phyloP scores from a whole-genome alignment of 2,888 invertebrate species.

The Bibio marci region DNA sequence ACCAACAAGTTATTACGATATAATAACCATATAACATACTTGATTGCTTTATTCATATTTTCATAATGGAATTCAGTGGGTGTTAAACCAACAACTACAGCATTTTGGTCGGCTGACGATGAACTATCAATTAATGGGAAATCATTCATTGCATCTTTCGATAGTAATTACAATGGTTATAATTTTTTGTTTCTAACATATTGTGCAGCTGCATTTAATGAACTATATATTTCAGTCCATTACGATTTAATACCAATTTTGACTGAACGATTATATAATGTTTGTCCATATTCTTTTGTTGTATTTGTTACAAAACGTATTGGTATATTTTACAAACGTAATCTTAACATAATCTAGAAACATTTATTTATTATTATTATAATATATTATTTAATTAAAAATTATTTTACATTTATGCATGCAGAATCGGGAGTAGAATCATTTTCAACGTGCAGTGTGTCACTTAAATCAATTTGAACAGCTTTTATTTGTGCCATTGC shows the following conservation, averaged over 20 bases:
- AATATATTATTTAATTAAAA: too few species aligned
- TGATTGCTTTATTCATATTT: conserved; percentile 53
- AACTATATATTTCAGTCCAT: conserved; percentile 55
- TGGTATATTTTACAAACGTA: conserved; percentile 35
- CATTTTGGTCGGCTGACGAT: too few species aligned
- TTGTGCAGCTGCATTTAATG: conserved; percentile 49
- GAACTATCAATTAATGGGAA: conserved; percentile 38
- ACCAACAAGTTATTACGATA: too few species aligned
- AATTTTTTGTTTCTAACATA: conserved; percentile 37
- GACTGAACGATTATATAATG: conserved; percentile 40
- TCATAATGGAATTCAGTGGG: conserved; percentile 60
- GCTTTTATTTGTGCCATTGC: conserved; percentile 22
- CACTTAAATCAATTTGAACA: conserved; percentile 63
- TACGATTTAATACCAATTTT: conserved; percentile 50
- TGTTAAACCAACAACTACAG: conserved; percentile 64
- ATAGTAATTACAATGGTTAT: conserved; percentile 53
- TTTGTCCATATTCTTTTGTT: conserved; percentile 56
- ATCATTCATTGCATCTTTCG: conserved; percentile 56
- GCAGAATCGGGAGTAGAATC: conserved; percentile 47
- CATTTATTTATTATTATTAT: too few species aligned
- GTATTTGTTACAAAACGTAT: conserved; percentile 76
- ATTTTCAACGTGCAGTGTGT: conserved; percentile 66
- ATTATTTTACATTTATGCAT: too few species aligned
- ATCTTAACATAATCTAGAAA: too few species aligned
- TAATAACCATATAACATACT: conserved; percentile 33